Base-by-base conservation (phyloP, 1,140 invertebrate species). In the Trachelipus rathkii region DNA sequence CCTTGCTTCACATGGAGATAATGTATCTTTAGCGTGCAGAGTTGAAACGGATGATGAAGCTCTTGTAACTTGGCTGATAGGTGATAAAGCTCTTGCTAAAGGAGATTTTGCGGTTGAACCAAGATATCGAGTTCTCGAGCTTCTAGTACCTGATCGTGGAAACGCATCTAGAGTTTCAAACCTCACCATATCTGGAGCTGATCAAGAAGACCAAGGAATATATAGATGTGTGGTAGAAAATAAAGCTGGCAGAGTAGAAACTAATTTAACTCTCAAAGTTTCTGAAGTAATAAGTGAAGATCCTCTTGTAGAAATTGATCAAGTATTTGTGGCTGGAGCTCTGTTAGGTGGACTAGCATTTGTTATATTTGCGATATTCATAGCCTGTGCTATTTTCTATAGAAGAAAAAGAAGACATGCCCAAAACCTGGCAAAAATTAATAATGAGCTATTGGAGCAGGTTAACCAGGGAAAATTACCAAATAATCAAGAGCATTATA, bases 211-310 rank as follows among this genome's bases (percentile, higher is more conserved):
- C 84, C 87, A 90, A 23, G 91, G 91, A 43, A 85, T 88, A 15
- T 93, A 92, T 83, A 88, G 88, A 10, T 94, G 92, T 82, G 87
- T 88, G 23, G 92, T 91, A 0, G 91, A 92, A 83, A 94, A 93
- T 83, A 89, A 90, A 84, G 92, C 92, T 10, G 92, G 92, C 0
- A 88, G 88, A 81, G 89, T 89, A 0, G 89, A 91, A 84, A 89
- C 89, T 15, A 81, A 81, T 45, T 89, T 93, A 23, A 91, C 89
- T 60, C 85, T 93, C 76, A 86, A 88, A 1, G 89, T 93, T 46
- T 88, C 89, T 24, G 71, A 81, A 19, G 80, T 78, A 72, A 75
- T 79, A 6, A 75, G 68, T 21, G 80, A 81, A 71, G 80, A 78
- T 24, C 77, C 73, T 11, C 71, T 77, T 23, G 77, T 81, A 7